phyloP scores from a whole-genome alignment of 2,797 vertebrate genomes.

The Neoniphon sammara region DNA sequence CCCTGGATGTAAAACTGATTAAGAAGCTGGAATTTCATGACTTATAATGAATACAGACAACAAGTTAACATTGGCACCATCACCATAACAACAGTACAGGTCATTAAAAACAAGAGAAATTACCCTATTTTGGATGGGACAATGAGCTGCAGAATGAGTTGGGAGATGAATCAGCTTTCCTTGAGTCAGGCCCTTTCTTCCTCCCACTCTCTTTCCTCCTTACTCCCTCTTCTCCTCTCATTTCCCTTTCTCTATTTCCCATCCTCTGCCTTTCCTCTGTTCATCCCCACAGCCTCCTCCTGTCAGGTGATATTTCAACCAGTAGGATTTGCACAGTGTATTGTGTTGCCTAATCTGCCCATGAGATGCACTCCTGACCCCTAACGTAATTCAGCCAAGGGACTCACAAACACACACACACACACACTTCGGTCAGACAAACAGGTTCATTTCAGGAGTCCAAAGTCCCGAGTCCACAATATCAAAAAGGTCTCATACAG shows the following conservation, averaged over 20 bases:
- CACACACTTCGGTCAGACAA: not conserved
- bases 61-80: too few relatives aligned
- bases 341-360: slow-evolving; percentile 56
- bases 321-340: slow-evolving; percentile 44
- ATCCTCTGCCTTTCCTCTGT: slow-evolving; percentile 3
- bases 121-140: too few relatives aligned
- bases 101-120: too few relatives aligned
- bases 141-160: too few relatives aligned
- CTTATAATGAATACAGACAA: too few relatives aligned
- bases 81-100: too few relatives aligned
- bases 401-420: not conserved
- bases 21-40: too few relatives aligned
- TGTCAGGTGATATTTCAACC: slow-evolving; percentile 44
- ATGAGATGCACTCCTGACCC: slow-evolving; percentile 46
- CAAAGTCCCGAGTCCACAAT: not conserved
- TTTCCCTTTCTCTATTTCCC: not conserved
- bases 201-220: not conserved
- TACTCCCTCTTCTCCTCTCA: not conserved
- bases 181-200: too few relatives aligned
- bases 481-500: not conserved
- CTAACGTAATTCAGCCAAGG: slow-evolving; percentile 25
- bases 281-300: not conserved
- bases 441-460: not conserved
- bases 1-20: too few relatives aligned
- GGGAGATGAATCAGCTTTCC: too few relatives aligned